A percentile compares a stretch with the other conserved stretches of the same genome.
phyloP scores from a whole-genome alignment of 92 coral and sea anemone species.

The Palythoa heliodiscus region DNA sequence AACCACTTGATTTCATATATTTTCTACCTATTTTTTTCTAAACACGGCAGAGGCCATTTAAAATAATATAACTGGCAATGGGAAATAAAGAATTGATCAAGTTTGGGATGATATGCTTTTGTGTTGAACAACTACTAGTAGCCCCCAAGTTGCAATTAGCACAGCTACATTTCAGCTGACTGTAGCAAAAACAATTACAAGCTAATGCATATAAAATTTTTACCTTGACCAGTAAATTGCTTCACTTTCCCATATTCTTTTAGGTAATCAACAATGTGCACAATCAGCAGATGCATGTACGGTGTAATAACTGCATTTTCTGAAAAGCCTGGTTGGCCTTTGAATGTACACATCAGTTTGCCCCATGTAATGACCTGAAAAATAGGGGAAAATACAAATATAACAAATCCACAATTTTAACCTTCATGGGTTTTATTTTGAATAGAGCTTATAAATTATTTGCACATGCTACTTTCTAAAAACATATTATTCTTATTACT shows the following conservation, averaged over 20 bases:
- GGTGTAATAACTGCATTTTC: neutral
- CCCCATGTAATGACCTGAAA: slow-evolving; percentile 8
- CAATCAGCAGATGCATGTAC: slow-evolving; percentile 3
- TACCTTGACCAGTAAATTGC: slow-evolving; percentile 26
- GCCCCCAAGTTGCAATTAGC: neutral
- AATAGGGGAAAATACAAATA: neutral
- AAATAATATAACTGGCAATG: neutral
- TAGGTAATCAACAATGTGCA: slow-evolving; percentile 5
- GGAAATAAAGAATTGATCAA: neutral
- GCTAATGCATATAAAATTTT: neutral
- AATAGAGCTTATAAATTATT: neutral
- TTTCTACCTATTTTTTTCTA: no score
- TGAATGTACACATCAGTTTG: slow-evolving; percentile 11
- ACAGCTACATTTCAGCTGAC: neutral
- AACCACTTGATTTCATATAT: no score
- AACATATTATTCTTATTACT: neutral
- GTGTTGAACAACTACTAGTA: neutral
- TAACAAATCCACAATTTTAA: neutral
- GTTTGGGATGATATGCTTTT: neutral
- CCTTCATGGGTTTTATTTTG: neutral
- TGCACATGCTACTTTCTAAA: slow-evolving; percentile 4
- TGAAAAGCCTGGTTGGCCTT: slow-evolving; percentile 21
- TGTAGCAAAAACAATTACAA: neutral
- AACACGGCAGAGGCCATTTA: no score
- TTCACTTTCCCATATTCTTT: slow-evolving; percentile 3